A percentile compares a stretch with the other conserved stretches of the same genome.
phyloP scores from a whole-genome alignment of 1,140 invertebrate species.

The Ceratina australensis region DNA sequence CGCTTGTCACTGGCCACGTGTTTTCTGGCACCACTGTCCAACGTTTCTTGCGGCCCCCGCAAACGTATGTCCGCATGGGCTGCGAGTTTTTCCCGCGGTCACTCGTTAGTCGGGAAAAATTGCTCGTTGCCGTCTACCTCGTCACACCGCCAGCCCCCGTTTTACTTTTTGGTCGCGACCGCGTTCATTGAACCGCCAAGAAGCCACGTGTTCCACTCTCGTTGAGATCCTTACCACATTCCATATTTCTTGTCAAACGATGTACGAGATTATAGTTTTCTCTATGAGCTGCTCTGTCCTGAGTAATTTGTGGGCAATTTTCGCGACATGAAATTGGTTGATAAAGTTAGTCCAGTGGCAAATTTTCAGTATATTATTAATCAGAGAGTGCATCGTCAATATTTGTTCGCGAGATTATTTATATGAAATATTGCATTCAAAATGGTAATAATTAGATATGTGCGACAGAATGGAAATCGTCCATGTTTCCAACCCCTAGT shows the following conservation, averaged over 20 bases:
- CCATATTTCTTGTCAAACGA: neutral
- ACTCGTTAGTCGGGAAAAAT: conserved; percentile 52
- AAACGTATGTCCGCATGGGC: neutral
- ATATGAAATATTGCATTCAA: too few species aligned
- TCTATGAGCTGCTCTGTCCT: neutral
- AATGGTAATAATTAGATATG: too few species aligned
- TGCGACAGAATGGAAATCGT: too few species aligned
- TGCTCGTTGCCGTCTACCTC: conserved; percentile 1
- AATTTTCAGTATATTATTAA: too few species aligned
- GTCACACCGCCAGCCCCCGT: neutral
- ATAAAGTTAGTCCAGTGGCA: too few species aligned
- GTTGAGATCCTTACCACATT: conserved; percentile 2
- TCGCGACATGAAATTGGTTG: neutral
- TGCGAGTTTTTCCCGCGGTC: conserved; percentile 5
- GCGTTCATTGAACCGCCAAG: neutral
- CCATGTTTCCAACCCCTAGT: too few species aligned
- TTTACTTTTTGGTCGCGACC: neutral
- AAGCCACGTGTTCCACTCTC: neutral
- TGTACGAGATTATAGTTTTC: neutral
- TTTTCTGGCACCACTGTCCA: neutral
- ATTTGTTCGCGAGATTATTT: too few species aligned
- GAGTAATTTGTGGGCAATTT: neutral
- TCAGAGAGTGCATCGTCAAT: too few species aligned
- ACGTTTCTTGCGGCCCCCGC: conserved; percentile 33
- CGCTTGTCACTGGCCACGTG: conserved; percentile 26